Evolutionary conservation across 2,113 vertebrate genomes (phyloP).

Genomic region (Lota lota): DNA sequence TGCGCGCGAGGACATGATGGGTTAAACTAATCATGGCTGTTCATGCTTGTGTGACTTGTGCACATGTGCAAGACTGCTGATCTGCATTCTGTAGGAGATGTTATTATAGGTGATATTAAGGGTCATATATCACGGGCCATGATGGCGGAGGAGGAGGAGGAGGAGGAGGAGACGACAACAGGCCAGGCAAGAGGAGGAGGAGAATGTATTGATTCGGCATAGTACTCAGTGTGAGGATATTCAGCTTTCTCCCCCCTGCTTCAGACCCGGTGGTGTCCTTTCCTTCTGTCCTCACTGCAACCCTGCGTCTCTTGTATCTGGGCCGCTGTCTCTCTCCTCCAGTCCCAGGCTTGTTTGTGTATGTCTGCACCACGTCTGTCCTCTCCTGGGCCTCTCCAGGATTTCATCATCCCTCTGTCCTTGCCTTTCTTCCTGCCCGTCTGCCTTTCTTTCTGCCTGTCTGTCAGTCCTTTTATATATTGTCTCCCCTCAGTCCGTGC

Average conservation of each 20-base stretch:
- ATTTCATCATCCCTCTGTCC: background rate
- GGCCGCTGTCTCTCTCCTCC: background rate
- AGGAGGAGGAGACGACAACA: constrained; percentile 19
- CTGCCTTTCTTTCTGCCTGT: background rate
- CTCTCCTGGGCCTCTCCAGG: background rate
- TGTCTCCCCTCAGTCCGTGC: too few species aligned
- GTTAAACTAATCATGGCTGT: too few species aligned
- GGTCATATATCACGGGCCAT: constrained; percentile 44
- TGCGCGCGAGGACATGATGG: too few species aligned
- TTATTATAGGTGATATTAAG: constrained; percentile 32
- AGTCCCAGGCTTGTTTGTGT: background rate
- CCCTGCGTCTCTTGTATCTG: constrained; percentile 2
- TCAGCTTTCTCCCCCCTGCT: constrained; percentile 37
- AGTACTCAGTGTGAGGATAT: constrained; percentile 34
- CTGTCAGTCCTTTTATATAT: too few species aligned
- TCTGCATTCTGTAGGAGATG: constrained; percentile 18
- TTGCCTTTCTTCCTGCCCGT: background rate
- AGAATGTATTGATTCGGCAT: constrained; percentile 53
- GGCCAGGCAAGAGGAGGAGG: constrained; percentile 22
- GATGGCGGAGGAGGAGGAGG: background rate
- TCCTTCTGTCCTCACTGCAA: constrained; percentile 32
- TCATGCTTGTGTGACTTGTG: constrained; percentile 1
- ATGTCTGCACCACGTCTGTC: too few species aligned
- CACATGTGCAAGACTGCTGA: constrained; percentile 25
- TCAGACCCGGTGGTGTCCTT: constrained; percentile 32